Conservation (phyloP, 2,797 vertebrate genomes). For the Artibeus lituratus region DNA sequence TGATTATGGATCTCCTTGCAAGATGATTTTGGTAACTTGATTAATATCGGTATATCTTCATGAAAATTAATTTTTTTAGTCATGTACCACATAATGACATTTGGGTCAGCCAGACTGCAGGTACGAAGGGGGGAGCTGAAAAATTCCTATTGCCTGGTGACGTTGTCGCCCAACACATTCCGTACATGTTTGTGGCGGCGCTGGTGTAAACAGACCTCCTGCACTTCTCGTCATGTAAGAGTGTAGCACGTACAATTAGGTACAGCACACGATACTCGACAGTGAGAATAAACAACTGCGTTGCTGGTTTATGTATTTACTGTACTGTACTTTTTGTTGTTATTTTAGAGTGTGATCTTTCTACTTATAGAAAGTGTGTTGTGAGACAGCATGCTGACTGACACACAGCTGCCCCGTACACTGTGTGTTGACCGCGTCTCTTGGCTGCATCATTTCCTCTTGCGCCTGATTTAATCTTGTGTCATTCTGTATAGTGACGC, state of each 20-base stretch:
- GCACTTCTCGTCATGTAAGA: neutral
- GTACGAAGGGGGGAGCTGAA: neutral
- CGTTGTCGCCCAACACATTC: neutral
- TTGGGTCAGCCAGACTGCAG: neutral
- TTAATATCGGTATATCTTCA: neutral
- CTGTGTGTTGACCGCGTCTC: neutral
- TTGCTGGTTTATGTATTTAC: neutral
- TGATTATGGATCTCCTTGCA: neutral
- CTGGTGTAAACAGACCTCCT: neutral
- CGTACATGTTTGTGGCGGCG: neutral
- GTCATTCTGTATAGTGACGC: neutral
- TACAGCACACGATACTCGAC: neutral
- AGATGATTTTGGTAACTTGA: conserved; percentile 24
- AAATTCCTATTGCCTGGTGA: neutral
- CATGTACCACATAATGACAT: neutral
- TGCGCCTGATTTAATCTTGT: neutral
- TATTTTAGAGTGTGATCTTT: neutral
- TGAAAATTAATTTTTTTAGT: neutral
- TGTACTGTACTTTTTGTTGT: neutral
- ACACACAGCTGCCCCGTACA: neutral
- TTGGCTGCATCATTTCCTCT: neutral
- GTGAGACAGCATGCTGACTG: neutral
- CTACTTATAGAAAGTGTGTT: neutral
- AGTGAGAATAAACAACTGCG: neutral
- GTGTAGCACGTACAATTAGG: neutral